phyloP scores from a whole-genome alignment of 2,797 vertebrate genomes.

The Bryconaethiops microstoma region DNA sequence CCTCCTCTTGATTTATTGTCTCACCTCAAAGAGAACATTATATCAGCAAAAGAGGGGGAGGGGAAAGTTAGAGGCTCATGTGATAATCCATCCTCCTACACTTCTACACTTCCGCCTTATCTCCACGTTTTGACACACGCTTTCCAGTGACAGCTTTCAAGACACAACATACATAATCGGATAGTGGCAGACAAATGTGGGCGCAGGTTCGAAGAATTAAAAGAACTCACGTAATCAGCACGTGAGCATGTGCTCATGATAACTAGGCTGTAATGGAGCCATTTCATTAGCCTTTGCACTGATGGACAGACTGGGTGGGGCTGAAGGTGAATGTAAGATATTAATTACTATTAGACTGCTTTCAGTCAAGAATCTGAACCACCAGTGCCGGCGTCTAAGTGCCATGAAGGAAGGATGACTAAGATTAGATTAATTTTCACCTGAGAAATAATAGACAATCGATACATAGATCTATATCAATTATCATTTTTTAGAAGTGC shows the following conservation, averaged over 20 bases:
- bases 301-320: constrained; percentile 15
- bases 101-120: background rate
- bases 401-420: constrained; percentile 19
- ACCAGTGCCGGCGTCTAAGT: background rate
- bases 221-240: constrained; percentile 22
- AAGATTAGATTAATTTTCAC: constrained; percentile 25
- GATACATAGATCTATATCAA: constrained; percentile 38
- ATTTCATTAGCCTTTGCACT: constrained; percentile 28
- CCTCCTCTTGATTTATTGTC: constrained; percentile 47
- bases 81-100: constrained; percentile 28
- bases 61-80: constrained; percentile 19
- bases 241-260: constrained; percentile 9
- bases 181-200: constrained; percentile 26
- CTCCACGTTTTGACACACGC: constrained; percentile 15
- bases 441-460: constrained; percentile 36
- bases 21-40: constrained; percentile 40
- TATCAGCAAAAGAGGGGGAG: constrained; percentile 11
- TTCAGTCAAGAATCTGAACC: constrained; percentile 7
- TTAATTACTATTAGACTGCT: background rate
- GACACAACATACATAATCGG: constrained; percentile 32
- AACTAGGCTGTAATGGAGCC: constrained; percentile 36
- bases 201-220: constrained; percentile 28
- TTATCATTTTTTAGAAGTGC: constrained; percentile 26
- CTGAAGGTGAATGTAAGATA: constrained; percentile 9
- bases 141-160: constrained; percentile 24